Evolutionary conservation across 2,113 vertebrate genomes (phyloP), one percentile per base, ranked within the genome.

Genomic region (Lepidothrix coronata): DNA sequence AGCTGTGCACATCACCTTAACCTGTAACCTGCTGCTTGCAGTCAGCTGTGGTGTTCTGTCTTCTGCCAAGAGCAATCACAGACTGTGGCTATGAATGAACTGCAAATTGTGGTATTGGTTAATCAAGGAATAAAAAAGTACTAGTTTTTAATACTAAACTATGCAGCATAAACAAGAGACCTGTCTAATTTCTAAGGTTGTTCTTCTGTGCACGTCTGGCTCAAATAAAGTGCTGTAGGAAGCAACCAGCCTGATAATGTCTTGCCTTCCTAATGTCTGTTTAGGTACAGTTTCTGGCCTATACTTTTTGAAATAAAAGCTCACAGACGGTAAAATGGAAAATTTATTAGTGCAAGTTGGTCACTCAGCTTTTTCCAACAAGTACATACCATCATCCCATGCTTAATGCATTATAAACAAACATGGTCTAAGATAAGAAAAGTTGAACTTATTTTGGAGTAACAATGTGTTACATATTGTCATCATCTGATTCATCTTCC

Each of bases 401-500:
- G 87, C 83, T 62, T 84, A 77, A 92, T 65, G 57, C 80, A 84
- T 88, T 87, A 93, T 88, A 95, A 96, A 93, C 95, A 93, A 94
- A 78, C 82, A 48, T 84, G 78, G 49, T 66, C 65, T 93, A 97
- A 96, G 93, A 81, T 96, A 96, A 94, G 94, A 96, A 85, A 96
- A 73, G 70, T 71, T n/a, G 63, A 84, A 48, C 68, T 89, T 92
- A 66, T 90, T 74, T 87, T 68, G 86, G 87, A 97, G 88, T 97
- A 96, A 97, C 90, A 96, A 95, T 95, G 78, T 95, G 91, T 98
- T 98, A 99, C 99, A 99, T 99, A 97, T 99, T 99, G 95, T 99
- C 99, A 97, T 99, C 99, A 5, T 99, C 99, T 41, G 99, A 99
- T 97, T 99, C 99, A 80, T 99, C 99, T 66, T 99, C 99, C 95